Conservation (phyloP, 2,797 vertebrate genomes). For the Falco berigora region DNA sequence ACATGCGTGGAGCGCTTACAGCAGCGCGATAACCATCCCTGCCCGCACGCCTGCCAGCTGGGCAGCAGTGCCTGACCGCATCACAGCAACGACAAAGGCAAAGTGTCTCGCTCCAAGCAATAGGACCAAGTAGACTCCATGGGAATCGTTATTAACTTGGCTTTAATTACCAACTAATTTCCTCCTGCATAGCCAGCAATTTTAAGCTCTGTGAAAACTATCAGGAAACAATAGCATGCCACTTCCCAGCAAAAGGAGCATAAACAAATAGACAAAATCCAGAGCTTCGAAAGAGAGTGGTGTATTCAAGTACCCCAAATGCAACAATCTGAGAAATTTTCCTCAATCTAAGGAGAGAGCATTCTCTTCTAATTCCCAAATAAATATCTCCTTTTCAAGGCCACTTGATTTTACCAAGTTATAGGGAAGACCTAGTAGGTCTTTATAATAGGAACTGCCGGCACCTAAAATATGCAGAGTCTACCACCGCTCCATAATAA, state of each 20-base stretch:
- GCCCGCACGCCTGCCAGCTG: background rate
- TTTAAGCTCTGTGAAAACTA: conserved; percentile 1
- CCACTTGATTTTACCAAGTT: background rate
- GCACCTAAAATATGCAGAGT: conserved; percentile 7
- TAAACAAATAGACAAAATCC: background rate
- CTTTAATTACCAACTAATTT: conserved; percentile 55
- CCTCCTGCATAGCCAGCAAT: conserved; percentile 13
- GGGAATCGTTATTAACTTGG: conserved; percentile 10
- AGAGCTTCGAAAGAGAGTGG: background rate
- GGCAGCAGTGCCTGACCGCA: background rate
- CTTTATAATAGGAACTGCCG: background rate
- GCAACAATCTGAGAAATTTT: background rate
- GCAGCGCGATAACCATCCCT: background rate
- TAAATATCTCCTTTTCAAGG: background rate
- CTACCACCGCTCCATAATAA: background rate
- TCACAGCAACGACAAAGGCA: background rate
- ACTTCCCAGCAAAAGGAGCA: background rate
- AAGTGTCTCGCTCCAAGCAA: background rate
- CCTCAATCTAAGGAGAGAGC: background rate
- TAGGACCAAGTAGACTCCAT: background rate
- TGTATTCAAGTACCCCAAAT: background rate
- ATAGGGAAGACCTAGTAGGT: background rate
- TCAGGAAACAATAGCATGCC: background rate
- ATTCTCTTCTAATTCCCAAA: background rate
- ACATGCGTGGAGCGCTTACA: background rate